Base-by-base conservation (phyloP, 2,797 vertebrate species). In the Oreortyx pictus region DNA sequence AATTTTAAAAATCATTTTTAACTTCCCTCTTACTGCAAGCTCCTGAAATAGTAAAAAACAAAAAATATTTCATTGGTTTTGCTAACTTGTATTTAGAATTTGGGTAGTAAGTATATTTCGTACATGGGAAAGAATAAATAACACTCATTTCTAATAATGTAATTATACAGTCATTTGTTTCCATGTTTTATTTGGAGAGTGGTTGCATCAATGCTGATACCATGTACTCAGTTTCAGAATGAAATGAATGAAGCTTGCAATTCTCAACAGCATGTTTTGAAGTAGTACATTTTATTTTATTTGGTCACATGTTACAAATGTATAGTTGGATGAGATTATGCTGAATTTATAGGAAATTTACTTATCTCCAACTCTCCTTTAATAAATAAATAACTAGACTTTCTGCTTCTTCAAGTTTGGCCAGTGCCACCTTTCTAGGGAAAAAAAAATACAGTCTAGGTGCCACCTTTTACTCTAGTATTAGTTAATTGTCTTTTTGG, bases 111-210 rank as follows among this genome's bases (percentile, higher is more conserved):
- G 25, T 60, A 81, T 81, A 84, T 93, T 94, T 95, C 41, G 92
- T 86, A 83, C 74, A 74, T 27, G 31, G 41, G 57, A 92, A 95
- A 86, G 16, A 39, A 89, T 49, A 96, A 93, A 78, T 80, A 90
- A 71, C 70, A 71, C 89, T 92, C 24, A 65, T 92, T 96, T 96
- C 96, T 92, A 96, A 96, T 96, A 72, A 90, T 62, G 33, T 88
- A 93, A 90, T 90, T 89, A 29, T 81, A 65, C 59, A 92, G 47
- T 85, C 47, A 86, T 87, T 94, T 94, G 11, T 85, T 95, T 88
- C 70, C 29, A 60, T 84, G 33, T 61, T n/a, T n/a, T n/a, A 89
- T 95, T 83, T 92, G 64, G 74, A 77, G 41, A 94, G 82, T 67
- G 62, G 94, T 92, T 93, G 59, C 33, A 81, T 84, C 76, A 76